Conservation (phyloP, 2,888 invertebrate genomes). For the Hypomecis punctinalis region DNA sequence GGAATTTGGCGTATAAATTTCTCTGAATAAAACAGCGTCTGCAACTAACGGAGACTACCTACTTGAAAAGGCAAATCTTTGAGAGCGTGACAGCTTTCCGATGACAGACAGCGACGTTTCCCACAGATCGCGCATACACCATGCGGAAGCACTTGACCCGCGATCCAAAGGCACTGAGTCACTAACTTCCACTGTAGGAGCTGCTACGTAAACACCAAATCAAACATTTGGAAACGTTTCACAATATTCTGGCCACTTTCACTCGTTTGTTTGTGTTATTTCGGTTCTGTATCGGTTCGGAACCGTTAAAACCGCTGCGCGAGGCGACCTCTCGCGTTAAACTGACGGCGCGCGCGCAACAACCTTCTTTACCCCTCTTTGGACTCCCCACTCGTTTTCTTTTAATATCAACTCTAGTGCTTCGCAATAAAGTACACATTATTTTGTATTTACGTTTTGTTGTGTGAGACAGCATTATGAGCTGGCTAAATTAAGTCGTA, state of each 20-base stretch:
- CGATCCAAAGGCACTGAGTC: constrained; percentile 12
- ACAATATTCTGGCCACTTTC: constrained; percentile 70
- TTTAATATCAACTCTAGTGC: neutral
- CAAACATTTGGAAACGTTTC: constrained; percentile 47
- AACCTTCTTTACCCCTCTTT: constrained; percentile 65
- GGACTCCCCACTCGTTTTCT: constrained; percentile 22
- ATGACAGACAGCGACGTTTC: constrained; percentile 37
- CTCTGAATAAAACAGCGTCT: constrained; percentile 4
- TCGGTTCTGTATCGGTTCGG: constrained; percentile 60
- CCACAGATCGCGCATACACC: constrained; percentile 28
- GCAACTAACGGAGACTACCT: constrained; percentile 31
- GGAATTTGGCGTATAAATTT: too few species aligned
- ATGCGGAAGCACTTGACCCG: constrained; percentile 36
- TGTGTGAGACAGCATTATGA: too few species aligned
- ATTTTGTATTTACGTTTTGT: neutral
- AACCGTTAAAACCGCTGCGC: constrained; percentile 50
- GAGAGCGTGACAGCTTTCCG: constrained; percentile 29
- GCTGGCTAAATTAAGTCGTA: too few species aligned
- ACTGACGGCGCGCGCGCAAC: constrained; percentile 64
- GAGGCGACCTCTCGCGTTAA: constrained; percentile 56
- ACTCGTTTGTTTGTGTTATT: constrained; percentile 52
- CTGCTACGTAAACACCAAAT: constrained; percentile 47
- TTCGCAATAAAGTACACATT: neutral
- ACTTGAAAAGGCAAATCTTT: constrained; percentile 33
- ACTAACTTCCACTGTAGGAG: constrained; percentile 23